Evolutionary conservation across 2,888 invertebrate genomes (phyloP).

Genomic region (Pimpla rufipes): DNA sequence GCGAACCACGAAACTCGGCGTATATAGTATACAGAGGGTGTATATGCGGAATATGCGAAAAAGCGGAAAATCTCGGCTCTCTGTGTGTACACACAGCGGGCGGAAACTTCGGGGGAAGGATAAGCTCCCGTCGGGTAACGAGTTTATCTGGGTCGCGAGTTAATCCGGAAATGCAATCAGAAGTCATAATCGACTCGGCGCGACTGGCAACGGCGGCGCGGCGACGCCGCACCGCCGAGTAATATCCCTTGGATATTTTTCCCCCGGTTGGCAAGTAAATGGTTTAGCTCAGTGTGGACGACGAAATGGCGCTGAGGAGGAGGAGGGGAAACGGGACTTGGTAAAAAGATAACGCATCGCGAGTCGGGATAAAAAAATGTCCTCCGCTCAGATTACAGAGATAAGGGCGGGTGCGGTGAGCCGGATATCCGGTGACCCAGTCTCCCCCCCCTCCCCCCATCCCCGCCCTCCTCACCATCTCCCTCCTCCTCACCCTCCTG

Average conservation of each 20-base stretch:
- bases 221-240: not conserved
- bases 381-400: slow-evolving; percentile 41
- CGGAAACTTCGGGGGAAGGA: slow-evolving; percentile 21
- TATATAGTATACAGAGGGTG: not conserved
- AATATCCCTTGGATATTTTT: slow-evolving; percentile 41
- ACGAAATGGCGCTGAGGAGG: not conserved
- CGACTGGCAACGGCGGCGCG: slow-evolving; percentile 6
- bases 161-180: slow-evolving; percentile 62
- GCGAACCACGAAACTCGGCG: not conserved
- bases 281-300: slow-evolving; percentile 26
- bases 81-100: slow-evolving; percentile 2
- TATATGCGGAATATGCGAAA: not conserved
- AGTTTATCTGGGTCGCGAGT: slow-evolving; percentile 56
- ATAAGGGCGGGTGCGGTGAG: slow-evolving; percentile 18
- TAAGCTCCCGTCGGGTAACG: slow-evolving; percentile 22
- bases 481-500: not conserved
- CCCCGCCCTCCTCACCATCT: too few species aligned
- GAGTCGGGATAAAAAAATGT: slow-evolving; percentile 38
- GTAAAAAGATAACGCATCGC: slow-evolving; percentile 6
- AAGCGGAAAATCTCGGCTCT: not conserved
- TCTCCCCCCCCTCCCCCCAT: too few species aligned
- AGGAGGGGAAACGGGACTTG: slow-evolving; percentile 6
- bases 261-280: slow-evolving; percentile 30
- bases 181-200: slow-evolving; percentile 57
- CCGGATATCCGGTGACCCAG: slow-evolving; percentile 57